phyloP scores from a whole-genome alignment of 2,797 vertebrate species.

The Tarsius wallacei region DNA sequence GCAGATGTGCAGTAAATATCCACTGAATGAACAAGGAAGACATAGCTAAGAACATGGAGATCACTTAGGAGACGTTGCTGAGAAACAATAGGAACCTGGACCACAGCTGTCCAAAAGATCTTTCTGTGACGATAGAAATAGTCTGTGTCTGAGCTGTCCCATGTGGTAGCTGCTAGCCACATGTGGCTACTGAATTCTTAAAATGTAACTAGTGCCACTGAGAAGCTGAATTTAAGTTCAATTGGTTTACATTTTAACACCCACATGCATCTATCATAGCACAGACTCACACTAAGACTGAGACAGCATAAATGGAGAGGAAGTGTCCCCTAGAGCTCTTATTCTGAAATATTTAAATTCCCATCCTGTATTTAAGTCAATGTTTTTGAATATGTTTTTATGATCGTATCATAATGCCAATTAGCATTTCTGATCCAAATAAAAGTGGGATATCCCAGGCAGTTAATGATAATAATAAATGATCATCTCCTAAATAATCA shows the following conservation, averaged over 20 bases:
- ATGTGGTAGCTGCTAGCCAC: background rate
- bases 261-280: background rate
- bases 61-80: background rate
- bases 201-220: background rate
- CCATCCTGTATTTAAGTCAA: background rate
- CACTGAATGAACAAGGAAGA: background rate
- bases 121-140: background rate
- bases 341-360: slow-evolving; percentile 6
- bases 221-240: background rate
- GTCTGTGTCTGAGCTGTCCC: background rate
- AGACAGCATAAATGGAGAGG: background rate
- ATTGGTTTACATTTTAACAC: background rate
- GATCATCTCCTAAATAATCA: background rate
- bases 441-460: background rate
- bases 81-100: background rate
- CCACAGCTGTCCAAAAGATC: background rate
- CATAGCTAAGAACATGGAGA: background rate
- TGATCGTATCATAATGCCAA: background rate
- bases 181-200: background rate
- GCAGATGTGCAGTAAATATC: background rate
- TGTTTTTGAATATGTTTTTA: slow-evolving; percentile 24
- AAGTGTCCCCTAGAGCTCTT: background rate
- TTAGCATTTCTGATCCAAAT: background rate
- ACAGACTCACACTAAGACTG: background rate
- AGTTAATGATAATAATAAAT: background rate